These are phyloP conservation scores for Salpingus planirostris DNA, from an alignment of 2,888 invertebrate genomes.

Conservation along the genomic window DNA sequence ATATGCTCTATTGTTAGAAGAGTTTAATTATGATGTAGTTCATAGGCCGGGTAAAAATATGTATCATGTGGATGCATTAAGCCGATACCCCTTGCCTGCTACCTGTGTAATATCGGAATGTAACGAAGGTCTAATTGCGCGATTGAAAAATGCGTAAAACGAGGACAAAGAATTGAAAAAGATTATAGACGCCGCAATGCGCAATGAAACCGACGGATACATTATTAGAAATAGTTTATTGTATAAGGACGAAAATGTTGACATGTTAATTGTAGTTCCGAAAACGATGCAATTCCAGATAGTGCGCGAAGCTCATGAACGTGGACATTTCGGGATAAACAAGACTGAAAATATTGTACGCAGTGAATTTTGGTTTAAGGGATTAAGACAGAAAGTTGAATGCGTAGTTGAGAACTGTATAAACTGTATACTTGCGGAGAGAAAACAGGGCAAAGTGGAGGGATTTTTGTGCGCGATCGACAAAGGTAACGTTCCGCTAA, in stretches of 20 bases:
- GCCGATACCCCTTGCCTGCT: constrained; percentile 17
- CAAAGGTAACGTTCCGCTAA: constrained; percentile 25
- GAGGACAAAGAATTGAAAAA: constrained; percentile 17
- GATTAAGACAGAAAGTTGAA: constrained; percentile 17
- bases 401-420: constrained; percentile 17
- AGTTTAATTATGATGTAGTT: constrained; percentile 23
- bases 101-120: too few species aligned
- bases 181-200: constrained; percentile 17
- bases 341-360: constrained; percentile 17
- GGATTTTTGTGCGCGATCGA: constrained; percentile 23
- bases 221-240: constrained; percentile 18
- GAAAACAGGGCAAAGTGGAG: constrained; percentile 26
- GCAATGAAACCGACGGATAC: too few species aligned
- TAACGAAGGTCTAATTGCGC: too few species aligned
- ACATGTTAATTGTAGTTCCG: constrained; percentile 25
- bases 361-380: constrained; percentile 17
- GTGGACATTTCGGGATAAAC: constrained; percentile 28
- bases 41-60: constrained; percentile 24
- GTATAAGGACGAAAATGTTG: constrained; percentile 18
- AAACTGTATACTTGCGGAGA: constrained; percentile 22
- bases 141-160: constrained; percentile 5
- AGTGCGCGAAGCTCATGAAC: constrained; percentile 29
- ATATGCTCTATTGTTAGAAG: constrained; percentile 26
- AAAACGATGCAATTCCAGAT: constrained; percentile 30
- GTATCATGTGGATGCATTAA: constrained; percentile 25